Evolutionary conservation across 2,113 vertebrate species (phyloP), one percentile per base, ranked within the genome.

Genomic region (Ploceus nigricollis): DNA sequence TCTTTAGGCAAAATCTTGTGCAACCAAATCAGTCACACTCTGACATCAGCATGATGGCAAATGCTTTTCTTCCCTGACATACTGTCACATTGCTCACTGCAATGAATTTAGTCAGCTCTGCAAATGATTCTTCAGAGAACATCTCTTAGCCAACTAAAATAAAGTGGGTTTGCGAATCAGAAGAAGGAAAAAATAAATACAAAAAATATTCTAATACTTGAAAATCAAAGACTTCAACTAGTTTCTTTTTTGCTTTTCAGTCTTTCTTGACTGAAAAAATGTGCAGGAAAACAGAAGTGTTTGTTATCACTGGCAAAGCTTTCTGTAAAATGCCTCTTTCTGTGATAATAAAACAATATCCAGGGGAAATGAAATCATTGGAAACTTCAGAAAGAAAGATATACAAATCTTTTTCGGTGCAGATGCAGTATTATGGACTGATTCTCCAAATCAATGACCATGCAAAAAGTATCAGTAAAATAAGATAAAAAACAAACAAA

Each of bases 161-260:
- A 27, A 68, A 40, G 19, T n/a, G 9, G 8, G 0, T 37, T 82
- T 47, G 15, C 28, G 2, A 10, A 10, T 8, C 2, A 4, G 8
- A 17, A 3, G 4, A 25, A 37, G 22, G 5, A 39, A 69, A 58
- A 68, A 53, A 31, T 58, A 45, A 45, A 7, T 12, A 30, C 25
- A 6, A 58, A 70, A 70, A 51, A 58, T 40, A 39, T 17, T 30
- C 1, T 13, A 70, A 20, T 11, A 44, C 3, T n/a, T 84, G 18
- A 22, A 80, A 83, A 64, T 25, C 13, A 47, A 61, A 66, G 16
- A 28, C 10, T 51, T 90, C 48, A 61, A 11, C 12, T 51, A 28
- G 3, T 60, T 73, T 37, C 0, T 20, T 14, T 66, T 68, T 64
- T 81, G 3, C 1, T 63, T 92, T 75, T 31, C 13, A n/a, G 4